Evolutionary conservation across 2,888 invertebrate species (phyloP).

Genomic region (Hypena proboscidalis): DNA sequence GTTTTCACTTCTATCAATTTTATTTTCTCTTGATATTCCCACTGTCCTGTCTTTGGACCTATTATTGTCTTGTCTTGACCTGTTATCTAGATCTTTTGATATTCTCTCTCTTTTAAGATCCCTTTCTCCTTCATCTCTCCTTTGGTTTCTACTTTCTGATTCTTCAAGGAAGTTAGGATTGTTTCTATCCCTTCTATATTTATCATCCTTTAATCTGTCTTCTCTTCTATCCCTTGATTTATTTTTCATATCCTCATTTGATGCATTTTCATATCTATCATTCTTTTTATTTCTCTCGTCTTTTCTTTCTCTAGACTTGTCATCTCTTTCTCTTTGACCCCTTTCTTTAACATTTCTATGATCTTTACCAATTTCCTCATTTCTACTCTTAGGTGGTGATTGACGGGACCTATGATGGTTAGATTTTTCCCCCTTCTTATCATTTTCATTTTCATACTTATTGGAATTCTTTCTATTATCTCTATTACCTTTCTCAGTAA

Average conservation of each 20-base stretch:
- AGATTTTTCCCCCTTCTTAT: slow-evolving; percentile 21
- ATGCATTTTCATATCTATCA: background rate
- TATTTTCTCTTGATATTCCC: slow-evolving; percentile 20
- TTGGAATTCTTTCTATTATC: slow-evolving; percentile 14
- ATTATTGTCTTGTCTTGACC: too few relatives aligned
- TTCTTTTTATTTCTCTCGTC: background rate
- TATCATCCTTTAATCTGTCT: slow-evolving; percentile 1
- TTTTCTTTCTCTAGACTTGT: background rate
- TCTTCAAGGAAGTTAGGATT: background rate
- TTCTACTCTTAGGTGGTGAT: slow-evolving; percentile 24
- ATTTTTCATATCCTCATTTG: slow-evolving; percentile 1
- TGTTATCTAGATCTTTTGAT: background rate
- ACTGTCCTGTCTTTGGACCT: too few relatives aligned
- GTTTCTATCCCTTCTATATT: background rate
- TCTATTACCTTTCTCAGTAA: slow-evolving; percentile 23
- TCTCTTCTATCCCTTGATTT: slow-evolving; percentile 3
- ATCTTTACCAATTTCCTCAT: slow-evolving; percentile 9
- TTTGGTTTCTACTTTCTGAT: background rate
- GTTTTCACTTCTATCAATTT: slow-evolving; percentile 8
- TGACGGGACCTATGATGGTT: slow-evolving; percentile 17
- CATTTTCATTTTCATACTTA: slow-evolving; percentile 13
- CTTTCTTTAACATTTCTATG: slow-evolving; percentile 1
- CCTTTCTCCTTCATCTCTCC: too few relatives aligned
- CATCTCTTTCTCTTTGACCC: too few relatives aligned
- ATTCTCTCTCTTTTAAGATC: background rate